phyloP scores from a whole-genome alignment of 1,140 invertebrate species.

The Drosophila kanapiae region DNA sequence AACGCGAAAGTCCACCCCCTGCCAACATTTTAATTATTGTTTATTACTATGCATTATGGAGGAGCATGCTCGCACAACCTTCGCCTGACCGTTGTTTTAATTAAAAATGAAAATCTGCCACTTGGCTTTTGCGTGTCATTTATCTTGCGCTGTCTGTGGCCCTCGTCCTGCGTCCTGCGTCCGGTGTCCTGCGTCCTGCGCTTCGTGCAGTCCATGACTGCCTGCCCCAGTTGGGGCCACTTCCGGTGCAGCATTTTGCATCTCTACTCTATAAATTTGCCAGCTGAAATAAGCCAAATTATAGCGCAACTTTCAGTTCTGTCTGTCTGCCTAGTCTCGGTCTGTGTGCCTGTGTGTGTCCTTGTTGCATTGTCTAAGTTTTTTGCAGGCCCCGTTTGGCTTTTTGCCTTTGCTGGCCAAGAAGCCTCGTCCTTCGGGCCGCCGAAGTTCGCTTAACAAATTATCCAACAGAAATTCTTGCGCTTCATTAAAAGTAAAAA shows the following conservation, averaged over 20 bases:
- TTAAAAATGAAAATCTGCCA: conserved; percentile 85
- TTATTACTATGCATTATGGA: conserved; percentile 72
- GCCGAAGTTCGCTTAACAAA: conserved; percentile 75
- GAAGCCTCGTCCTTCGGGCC: conserved; percentile 47
- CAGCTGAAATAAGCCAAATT: conserved; percentile 78
- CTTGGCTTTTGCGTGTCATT: conserved; percentile 78
- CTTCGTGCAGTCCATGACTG: neutral
- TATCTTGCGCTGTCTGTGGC: conserved; percentile 64
- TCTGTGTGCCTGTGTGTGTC: conserved; percentile 34
- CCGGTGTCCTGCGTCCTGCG: neutral
- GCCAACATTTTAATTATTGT: conserved; percentile 73
- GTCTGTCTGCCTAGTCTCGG: neutral
- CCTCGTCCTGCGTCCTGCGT: neutral
- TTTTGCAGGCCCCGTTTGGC: conserved; percentile 64
- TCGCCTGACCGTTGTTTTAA: conserved; percentile 72
- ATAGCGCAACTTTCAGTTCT: conserved; percentile 68
- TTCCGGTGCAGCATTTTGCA: conserved; percentile 75
- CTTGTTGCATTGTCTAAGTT: conserved; percentile 77
- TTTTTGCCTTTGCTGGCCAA: conserved; percentile 67
- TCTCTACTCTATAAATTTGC: conserved; percentile 75
- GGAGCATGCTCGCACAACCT: conserved; percentile 35
- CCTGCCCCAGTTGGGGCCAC: conserved; percentile 51
- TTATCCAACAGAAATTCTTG: conserved; percentile 84
- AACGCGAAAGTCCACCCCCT: neutral
- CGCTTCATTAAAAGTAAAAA: conserved; percentile 85